Evolutionary conservation across 2,113 vertebrate genomes (phyloP).

Genomic region (Mus spicilegus): DNA sequence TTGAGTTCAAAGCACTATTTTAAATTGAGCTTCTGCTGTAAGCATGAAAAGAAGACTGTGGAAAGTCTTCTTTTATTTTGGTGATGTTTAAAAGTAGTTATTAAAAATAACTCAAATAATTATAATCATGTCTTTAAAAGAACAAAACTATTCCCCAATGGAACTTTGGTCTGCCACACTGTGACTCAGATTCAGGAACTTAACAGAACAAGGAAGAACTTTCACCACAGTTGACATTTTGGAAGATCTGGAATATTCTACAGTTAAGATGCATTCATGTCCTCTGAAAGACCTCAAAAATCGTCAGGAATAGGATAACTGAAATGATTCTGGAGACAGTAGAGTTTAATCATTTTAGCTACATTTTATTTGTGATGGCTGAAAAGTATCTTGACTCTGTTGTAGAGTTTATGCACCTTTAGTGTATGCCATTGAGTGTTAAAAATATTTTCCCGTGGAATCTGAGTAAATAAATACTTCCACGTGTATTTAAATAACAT

Average conservation of each 20-base stretch:
- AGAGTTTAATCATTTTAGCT: not conserved
- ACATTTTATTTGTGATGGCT: not conserved
- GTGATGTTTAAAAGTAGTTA: not conserved
- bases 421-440: not conserved
- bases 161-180: not conserved
- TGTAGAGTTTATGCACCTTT: not conserved
- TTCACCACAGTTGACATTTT: not conserved
- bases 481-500: not conserved
- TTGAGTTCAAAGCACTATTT: constrained; percentile 5
- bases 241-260: not conserved
- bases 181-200: not conserved
- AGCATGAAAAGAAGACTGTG: not conserved
- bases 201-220: not conserved
- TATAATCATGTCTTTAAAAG: not conserved
- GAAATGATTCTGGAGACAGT: constrained; percentile 22
- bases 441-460: not conserved
- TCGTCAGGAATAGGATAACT: not conserved
- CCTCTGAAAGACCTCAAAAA: not conserved
- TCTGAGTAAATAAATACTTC: not conserved
- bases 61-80: not conserved
- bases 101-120: not conserved
- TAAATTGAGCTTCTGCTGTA: constrained; percentile 17
- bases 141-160: not conserved
- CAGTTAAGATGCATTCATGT: not conserved
- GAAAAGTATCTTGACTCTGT: not conserved